These are phyloP conservation scores for Caenorhabditis parvicauda DNA, from an alignment of 2,888 invertebrate species.

Conservation along the genomic window DNA sequence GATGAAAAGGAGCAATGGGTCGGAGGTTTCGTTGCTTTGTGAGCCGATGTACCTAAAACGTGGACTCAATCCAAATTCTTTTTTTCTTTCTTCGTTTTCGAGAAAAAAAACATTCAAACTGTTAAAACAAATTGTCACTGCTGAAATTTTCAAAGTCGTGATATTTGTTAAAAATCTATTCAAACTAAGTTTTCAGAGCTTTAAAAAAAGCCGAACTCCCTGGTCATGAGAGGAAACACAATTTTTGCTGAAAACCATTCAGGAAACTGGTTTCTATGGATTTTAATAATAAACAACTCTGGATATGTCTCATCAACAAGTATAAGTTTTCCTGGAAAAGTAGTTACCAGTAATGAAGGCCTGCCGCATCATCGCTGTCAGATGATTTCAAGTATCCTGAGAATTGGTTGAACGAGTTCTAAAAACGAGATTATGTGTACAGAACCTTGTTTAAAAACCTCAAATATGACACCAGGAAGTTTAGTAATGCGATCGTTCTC, in stretches of 20 bases:
- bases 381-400: slow-evolving; percentile 27
- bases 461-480: too few species aligned
- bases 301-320: too few species aligned
- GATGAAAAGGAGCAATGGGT: slow-evolving; percentile 32
- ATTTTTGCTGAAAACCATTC: too few species aligned
- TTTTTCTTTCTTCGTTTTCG: too few species aligned
- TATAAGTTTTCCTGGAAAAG: neutral
- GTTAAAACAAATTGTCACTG: too few species aligned
- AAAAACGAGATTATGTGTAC: neutral
- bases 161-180: too few species aligned
- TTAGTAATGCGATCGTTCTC: too few species aligned
- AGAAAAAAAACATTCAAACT: too few species aligned
- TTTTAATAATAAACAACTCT: too few species aligned
- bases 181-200: neutral
- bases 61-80: too few species aligned
- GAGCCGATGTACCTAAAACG: slow-evolving; percentile 38
- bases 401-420: slow-evolving; percentile 32
- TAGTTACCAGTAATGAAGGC: slow-evolving; percentile 24
- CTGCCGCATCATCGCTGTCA: neutral
- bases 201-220: neutral
- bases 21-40: slow-evolving; percentile 16
- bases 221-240: neutral
- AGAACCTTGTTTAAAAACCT: neutral
- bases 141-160: too few species aligned
- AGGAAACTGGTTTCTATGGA: too few species aligned